These are phyloP conservation scores for Platysteira castanea DNA, from an alignment of 2,113 vertebrate species.

Conservation along the genomic window DNA sequence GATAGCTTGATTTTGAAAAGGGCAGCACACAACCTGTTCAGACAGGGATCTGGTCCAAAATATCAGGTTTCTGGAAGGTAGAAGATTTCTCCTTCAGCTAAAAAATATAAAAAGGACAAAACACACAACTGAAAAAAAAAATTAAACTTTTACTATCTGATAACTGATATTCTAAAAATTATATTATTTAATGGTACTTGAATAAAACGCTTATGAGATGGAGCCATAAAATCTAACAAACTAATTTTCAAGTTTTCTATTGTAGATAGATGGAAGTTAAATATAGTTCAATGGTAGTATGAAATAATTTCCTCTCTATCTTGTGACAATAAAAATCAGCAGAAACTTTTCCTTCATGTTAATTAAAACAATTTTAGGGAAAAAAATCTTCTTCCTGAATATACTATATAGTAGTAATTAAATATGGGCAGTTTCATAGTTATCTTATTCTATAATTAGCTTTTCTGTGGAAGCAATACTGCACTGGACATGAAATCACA, in stretches of 20 bases:
- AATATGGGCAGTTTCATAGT: constrained; percentile 15
- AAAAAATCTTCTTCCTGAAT: background rate
- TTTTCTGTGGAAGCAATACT: constrained; percentile 18
- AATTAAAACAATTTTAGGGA: constrained; percentile 36
- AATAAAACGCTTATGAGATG: constrained; percentile 21
- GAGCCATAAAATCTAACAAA: constrained; percentile 8
- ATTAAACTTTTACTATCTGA: background rate
- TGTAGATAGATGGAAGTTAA: constrained; percentile 6
- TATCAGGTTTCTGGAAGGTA: constrained; percentile 74
- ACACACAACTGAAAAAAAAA: background rate
- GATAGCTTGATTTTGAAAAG: constrained; percentile 74
- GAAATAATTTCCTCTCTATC: constrained; percentile 30
- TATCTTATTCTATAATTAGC: constrained; percentile 26
- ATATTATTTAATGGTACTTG: constrained; percentile 1
- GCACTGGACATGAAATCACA: constrained; percentile 35
- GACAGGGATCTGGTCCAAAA: constrained; percentile 70
- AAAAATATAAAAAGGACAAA: background rate
- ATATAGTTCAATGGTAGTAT: background rate
- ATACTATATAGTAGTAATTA: constrained; percentile 36
- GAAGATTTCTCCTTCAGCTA: background rate
- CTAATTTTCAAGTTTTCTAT: constrained; percentile 37
- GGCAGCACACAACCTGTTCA: constrained; percentile 75
- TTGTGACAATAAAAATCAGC: constrained; percentile 25
- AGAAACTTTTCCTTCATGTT: constrained; percentile 38
- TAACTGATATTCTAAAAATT: constrained; percentile 9